Percentiles rank a stretch among this genome's conserved stretches.
Evolutionary conservation across 37 sponge, comb jelly and placozoan genomes (phyloP).

Genomic region (Diacarnus erythraeanus): DNA sequence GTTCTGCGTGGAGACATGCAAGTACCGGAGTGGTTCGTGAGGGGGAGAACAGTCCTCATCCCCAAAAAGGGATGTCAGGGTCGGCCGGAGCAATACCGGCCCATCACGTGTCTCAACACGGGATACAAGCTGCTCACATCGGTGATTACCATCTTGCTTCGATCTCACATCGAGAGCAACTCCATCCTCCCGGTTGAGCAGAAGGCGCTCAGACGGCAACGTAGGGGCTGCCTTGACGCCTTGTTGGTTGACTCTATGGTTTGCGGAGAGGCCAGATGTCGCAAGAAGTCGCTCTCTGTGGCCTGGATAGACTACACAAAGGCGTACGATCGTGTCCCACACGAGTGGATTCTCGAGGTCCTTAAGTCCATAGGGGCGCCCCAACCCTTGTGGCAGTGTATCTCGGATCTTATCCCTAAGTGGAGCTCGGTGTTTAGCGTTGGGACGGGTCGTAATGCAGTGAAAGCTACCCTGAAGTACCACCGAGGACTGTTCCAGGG

Average conservation of each 20-base stretch:
- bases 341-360: not conserved
- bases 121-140: conserved; percentile 26
- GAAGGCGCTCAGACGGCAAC: not conserved
- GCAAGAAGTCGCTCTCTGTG: not conserved
- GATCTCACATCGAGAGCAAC: not conserved
- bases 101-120: conserved; percentile 40
- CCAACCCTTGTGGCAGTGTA: no score
- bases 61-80: conserved; percentile 34
- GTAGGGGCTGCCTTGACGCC: conserved; percentile 5
- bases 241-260: not conserved
- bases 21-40: not conserved
- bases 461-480: no score
- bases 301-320: conserved; percentile 7
- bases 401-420: not conserved
- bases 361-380: not conserved
- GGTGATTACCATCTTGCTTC: not conserved
- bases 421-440: no score
- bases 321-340: conserved; percentile 3
- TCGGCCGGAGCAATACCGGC: conserved; percentile 19
- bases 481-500: no score
- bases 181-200: not conserved
- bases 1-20: not conserved
- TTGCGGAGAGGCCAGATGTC: not conserved
- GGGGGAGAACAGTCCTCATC: conserved; percentile 30
- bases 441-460: no score